Evolutionary conservation across 2,113 vertebrate genomes (phyloP).

Genomic region (Barnardius zonarius): DNA sequence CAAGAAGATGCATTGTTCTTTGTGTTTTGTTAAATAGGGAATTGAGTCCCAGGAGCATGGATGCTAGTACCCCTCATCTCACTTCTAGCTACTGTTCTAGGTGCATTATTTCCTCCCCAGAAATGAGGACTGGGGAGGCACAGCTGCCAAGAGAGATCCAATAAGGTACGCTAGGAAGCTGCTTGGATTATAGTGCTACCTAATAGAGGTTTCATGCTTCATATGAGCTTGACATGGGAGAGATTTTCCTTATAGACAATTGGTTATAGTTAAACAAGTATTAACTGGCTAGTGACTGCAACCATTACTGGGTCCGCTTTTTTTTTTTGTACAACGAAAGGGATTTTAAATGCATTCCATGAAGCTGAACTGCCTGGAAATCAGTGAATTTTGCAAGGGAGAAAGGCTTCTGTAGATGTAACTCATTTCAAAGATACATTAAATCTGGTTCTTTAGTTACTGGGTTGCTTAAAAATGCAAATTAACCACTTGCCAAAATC

Average conservation of each 20-base stretch:
- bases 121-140: background rate
- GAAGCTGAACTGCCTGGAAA: background rate
- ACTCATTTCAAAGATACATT: background rate
- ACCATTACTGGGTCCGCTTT: rapidly evolving
- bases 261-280: background rate
- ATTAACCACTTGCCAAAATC: constrained; percentile 19
- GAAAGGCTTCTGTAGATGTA: background rate
- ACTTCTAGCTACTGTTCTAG: background rate
- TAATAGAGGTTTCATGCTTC: background rate
- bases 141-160: background rate
- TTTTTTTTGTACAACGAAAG: background rate
- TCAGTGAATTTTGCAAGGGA: background rate
- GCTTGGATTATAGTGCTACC: background rate
- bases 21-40: background rate
- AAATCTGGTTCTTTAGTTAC: background rate
- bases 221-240: background rate
- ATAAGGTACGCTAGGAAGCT: background rate
- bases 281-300: background rate
- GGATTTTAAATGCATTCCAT: background rate
- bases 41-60: background rate
- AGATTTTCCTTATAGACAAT: background rate
- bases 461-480: background rate
- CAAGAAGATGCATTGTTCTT: background rate
- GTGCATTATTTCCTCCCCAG: background rate
- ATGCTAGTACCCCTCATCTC: background rate